phyloP scores from a whole-genome alignment of 1,140 invertebrate genomes.

The Formica exsecta region DNA sequence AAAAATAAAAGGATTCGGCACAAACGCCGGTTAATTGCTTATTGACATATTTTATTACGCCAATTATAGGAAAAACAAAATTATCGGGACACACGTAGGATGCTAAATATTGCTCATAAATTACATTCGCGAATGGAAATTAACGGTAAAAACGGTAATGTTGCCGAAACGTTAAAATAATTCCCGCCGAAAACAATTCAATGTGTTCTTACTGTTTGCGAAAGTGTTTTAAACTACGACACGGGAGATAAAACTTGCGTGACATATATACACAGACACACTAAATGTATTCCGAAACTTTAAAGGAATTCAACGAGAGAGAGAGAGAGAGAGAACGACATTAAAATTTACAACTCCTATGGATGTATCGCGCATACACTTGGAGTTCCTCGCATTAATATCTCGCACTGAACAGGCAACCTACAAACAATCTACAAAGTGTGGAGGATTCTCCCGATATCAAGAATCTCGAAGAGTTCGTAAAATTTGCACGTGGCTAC shows the following conservation, averaged over 20 bases:
- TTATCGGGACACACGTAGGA: slow-evolving; percentile 15
- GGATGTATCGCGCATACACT: neutral
- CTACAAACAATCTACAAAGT: slow-evolving; percentile 23
- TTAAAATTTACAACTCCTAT: slow-evolving; percentile 34
- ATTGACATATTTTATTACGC: slow-evolving; percentile 12
- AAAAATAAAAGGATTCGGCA: neutral
- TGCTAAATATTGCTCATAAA: neutral
- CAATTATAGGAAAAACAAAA: slow-evolving; percentile 28
- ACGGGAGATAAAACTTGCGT: slow-evolving; percentile 2
- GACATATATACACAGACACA: neutral
- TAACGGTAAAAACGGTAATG: neutral
- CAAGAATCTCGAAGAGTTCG: slow-evolving; percentile 14
- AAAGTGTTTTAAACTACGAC: neutral
- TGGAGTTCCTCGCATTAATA: slow-evolving; percentile 12
- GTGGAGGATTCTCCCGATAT: neutral
- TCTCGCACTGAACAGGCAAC: neutral
- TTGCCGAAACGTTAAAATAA: neutral
- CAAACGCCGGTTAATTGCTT: slow-evolving; percentile 37
- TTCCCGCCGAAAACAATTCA: neutral
- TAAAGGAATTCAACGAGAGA: slow-evolving; percentile 22
- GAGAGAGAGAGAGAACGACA: neutral
- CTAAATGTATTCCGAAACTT: slow-evolving; percentile 52
- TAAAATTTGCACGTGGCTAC: neutral
- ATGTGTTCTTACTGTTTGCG: slow-evolving; percentile 3
- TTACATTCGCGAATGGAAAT: neutral